A percentile compares a stretch with the other conserved stretches of the same genome.
Conservation (phyloP, 2,113 vertebrate genomes). For the Clarias magur region DNA sequence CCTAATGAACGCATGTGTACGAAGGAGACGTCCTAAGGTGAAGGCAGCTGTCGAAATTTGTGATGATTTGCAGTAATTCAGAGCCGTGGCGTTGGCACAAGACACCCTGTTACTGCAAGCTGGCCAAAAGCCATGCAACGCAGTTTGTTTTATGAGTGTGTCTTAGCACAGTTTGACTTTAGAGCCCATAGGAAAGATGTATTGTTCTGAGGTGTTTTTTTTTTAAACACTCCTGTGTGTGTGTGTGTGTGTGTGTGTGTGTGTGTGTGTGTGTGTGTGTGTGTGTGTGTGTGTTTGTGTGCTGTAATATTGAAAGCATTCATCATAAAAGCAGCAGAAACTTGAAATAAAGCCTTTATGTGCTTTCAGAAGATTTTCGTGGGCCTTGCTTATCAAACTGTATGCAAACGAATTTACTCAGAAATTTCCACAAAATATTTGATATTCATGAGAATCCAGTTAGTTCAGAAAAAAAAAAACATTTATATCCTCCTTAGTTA, state of each 20-base stretch:
- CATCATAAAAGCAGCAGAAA: not conserved
- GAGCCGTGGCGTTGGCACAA: conserved; percentile 8
- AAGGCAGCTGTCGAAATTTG: conserved; percentile 10
- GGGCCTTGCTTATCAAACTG: not conserved
- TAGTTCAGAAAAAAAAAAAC: not conserved
- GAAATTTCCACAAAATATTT: not conserved
- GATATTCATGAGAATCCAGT: not conserved
- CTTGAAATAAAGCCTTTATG: not conserved
- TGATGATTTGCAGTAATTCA: conserved; percentile 2
- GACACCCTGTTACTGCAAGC: conserved; percentile 4
- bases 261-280: not conserved
- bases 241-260: conserved; percentile 13
- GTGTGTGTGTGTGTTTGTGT: not conserved
- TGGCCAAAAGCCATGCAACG: conserved; percentile 22
- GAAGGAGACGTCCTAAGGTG: not conserved
- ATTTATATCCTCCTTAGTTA: not conserved
- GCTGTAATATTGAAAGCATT: not conserved
- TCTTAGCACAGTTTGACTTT: conserved; percentile 1
- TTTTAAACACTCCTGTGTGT: conserved; percentile 28
- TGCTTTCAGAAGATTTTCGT: not conserved
- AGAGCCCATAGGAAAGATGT: conserved; percentile 13
- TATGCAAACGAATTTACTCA: not conserved
- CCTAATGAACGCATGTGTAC: conserved; percentile 2
- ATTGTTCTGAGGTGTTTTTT: conserved; percentile 47
- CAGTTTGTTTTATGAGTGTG: conserved; percentile 23